Percentiles rank a stretch among this genome's conserved stretches.
Evolutionary conservation across 2,888 invertebrate genomes (phyloP).

Genomic region (Empis livida): DNA sequence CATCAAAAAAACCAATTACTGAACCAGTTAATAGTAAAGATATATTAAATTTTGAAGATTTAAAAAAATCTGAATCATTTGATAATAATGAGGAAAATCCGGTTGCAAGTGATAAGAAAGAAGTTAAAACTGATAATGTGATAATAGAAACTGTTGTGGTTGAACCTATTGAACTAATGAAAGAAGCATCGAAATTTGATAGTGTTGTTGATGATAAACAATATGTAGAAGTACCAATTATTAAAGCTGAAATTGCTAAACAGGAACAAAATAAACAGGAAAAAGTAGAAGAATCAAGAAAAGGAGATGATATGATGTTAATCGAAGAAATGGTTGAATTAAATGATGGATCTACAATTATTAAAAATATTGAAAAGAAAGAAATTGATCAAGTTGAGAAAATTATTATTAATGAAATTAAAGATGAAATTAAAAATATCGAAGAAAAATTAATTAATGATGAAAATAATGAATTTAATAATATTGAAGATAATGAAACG

Average conservation of each 20-base stretch:
- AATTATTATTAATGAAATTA: constrained; percentile 10
- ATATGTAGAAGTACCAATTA: constrained; percentile 34
- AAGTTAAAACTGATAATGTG: constrained; percentile 19
- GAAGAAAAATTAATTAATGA: constrained; percentile 21
- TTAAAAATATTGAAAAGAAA: not conserved
- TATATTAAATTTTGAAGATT: constrained; percentile 32
- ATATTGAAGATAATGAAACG: constrained; percentile 30
- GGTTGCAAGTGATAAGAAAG: too few species aligned
- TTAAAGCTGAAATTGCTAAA: constrained; percentile 23
- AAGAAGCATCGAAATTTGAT: constrained; percentile 34
- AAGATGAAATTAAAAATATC: constrained; percentile 15
- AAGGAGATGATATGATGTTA: constrained; percentile 8
- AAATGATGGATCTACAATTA: constrained; percentile 3
- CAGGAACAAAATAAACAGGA: constrained; percentile 26
- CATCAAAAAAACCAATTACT: not conserved
- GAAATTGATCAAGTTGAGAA: constrained; percentile 4
- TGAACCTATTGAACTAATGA: constrained; percentile 7
- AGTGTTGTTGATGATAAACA: constrained; percentile 34
- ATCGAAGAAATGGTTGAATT: not conserved
- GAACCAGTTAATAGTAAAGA: constrained; percentile 30
- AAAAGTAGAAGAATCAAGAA: constrained; percentile 15
- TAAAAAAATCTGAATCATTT: constrained; percentile 23
- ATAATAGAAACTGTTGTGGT: not conserved
- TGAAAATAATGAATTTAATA: constrained; percentile 26
- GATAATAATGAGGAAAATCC: constrained; percentile 5